Conservation (phyloP, 2,113 vertebrate species). For the Rhombomys opimus region DNA sequence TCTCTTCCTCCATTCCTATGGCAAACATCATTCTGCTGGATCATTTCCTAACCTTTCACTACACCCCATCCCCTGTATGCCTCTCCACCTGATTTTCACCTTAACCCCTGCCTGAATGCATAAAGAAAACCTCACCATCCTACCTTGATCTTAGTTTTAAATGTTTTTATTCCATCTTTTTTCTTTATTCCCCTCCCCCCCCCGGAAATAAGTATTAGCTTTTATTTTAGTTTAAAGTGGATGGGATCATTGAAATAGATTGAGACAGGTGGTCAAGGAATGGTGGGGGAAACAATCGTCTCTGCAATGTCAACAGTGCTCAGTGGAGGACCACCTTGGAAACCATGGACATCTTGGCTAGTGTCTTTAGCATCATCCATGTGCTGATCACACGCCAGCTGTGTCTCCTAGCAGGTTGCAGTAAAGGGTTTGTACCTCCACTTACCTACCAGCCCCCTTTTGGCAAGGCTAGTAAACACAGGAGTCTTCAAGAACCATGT, state of each 20-base stretch:
- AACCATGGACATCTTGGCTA: not conserved
- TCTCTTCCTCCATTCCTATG: accelerated
- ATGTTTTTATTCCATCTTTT: not conserved
- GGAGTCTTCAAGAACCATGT: not conserved
- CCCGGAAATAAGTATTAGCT: not conserved
- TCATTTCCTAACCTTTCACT: not conserved
- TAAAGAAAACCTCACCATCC: not conserved
- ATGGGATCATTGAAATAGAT: not conserved
- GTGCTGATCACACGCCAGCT: accelerated
- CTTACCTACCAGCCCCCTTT: not conserved
- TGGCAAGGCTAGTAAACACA: not conserved
- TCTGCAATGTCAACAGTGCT: not conserved
- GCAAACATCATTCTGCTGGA: not conserved
- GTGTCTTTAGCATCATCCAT: not conserved
- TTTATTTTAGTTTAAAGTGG: constrained; percentile 40
- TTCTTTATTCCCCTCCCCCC: too few species aligned
- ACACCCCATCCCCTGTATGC: not conserved
- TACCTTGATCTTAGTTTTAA: not conserved
- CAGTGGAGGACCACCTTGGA: not conserved
- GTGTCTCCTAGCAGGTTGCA: not conserved
- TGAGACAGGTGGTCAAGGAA: not conserved
- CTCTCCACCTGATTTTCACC: not conserved
- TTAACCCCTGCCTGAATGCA: not conserved
- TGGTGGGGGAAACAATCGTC: not conserved
- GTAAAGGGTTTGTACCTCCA: not conserved